phyloP scores from a whole-genome alignment of 2,113 vertebrate genomes.

The Guaruba guarouba region DNA sequence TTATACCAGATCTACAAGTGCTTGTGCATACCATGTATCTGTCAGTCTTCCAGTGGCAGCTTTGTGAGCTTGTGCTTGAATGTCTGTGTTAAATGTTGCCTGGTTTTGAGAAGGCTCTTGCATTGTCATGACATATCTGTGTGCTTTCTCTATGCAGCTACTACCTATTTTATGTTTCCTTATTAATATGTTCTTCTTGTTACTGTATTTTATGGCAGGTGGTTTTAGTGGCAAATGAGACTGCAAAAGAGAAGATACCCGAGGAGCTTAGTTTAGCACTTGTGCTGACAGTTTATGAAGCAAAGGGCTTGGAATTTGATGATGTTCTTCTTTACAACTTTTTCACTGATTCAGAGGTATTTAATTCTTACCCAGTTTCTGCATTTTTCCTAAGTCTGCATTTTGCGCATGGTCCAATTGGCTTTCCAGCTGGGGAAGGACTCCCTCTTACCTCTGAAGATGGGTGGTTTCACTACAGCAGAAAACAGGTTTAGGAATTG shows the following conservation, averaged over 20 bases:
- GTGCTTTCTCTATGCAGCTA: not conserved
- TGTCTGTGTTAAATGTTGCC: not conserved
- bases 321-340: constrained; percentile 86
- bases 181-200: not conserved
- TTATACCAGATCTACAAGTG: not conserved
- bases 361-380: not conserved
- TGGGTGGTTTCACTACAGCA: not conserved
- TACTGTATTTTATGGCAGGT: constrained; percentile 61
- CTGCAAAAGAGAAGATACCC: constrained; percentile 79
- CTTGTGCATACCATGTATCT: not conserved
- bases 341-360: constrained; percentile 84
- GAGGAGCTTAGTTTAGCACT: constrained; percentile 82
- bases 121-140: not conserved
- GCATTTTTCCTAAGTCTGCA: not conserved
- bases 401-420: not conserved
- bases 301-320: constrained; percentile 84
- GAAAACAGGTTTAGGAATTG: not conserved
- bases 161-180: not conserved
- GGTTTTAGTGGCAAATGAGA: constrained; percentile 80
- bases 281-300: constrained; percentile 83
- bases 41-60: not conserved
- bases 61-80: not conserved
- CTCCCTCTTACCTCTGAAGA: not conserved
- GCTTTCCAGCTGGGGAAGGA: not conserved
- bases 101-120: not conserved